phyloP scores from a whole-genome alignment of 2,797 vertebrate genomes.

The Coracias cyanogaster region DNA sequence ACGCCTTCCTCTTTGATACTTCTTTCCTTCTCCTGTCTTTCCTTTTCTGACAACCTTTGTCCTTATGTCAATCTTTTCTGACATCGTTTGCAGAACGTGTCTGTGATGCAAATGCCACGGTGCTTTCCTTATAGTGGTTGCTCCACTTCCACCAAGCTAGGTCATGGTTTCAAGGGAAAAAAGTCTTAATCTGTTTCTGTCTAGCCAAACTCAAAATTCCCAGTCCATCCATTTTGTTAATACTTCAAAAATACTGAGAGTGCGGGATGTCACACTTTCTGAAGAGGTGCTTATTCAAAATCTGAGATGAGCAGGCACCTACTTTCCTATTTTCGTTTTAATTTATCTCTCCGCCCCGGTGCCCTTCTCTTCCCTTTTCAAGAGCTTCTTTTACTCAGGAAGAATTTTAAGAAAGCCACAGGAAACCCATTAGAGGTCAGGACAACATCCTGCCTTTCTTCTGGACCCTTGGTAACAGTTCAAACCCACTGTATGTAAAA shows the following conservation, averaged over 20 bases:
- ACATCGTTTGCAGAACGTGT: background rate
- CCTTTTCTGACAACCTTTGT: background rate
- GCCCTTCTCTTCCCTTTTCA: background rate
- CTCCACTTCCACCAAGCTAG: background rate
- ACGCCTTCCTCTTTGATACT: background rate
- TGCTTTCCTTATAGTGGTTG: rapidly evolving
- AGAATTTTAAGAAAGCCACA: background rate
- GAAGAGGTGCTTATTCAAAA: background rate
- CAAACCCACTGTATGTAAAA: background rate
- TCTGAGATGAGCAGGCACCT: background rate
- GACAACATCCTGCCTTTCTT: background rate
- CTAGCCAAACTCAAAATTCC: background rate
- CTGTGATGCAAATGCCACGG: background rate
- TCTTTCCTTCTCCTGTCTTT: background rate
- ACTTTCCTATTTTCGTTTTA: background rate
- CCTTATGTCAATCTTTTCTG: background rate
- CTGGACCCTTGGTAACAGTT: background rate
- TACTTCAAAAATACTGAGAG: background rate
- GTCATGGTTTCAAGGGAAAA: background rate
- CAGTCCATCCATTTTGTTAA: background rate
- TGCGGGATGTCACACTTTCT: rapidly evolving
- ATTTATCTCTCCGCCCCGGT: rapidly evolving
- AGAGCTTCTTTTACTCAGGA: background rate
- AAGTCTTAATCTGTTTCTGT: background rate
- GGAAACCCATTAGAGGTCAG: background rate